Evolutionary conservation across 2,113 vertebrate species (phyloP).

Genomic region (Gavialis gangeticus): DNA sequence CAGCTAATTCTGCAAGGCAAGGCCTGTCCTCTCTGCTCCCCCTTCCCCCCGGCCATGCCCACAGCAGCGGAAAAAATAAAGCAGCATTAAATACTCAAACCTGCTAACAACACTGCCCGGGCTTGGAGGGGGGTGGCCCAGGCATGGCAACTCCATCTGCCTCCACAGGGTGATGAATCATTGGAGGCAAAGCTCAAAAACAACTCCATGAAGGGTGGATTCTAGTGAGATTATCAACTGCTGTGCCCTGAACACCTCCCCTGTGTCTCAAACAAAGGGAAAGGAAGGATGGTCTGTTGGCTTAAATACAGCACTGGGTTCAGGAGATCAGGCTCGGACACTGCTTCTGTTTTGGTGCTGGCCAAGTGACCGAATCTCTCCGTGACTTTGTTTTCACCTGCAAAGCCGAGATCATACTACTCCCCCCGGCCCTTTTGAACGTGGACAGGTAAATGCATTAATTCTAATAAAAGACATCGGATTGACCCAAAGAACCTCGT

Average conservation of each 20-base stretch:
- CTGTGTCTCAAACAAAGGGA: not conserved
- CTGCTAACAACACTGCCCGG: not conserved
- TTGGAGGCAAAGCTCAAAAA: not conserved
- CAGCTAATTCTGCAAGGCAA: not conserved
- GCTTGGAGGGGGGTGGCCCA: not conserved
- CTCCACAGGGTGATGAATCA: constrained; percentile 41
- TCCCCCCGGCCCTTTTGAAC: not conserved
- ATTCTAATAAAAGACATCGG: no score
- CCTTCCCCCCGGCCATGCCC: not conserved
- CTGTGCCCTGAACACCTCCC: not conserved
- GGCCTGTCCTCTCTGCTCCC: not conserved
- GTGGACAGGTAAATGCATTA: no score
- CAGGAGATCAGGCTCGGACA: not conserved
- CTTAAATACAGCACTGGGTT: not conserved
- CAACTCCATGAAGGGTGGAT: not conserved
- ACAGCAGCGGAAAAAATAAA: not conserved
- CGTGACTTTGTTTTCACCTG: accelerated
- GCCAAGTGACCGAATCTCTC: accelerated
- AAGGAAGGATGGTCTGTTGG: not conserved
- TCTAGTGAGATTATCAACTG: constrained; percentile 41
- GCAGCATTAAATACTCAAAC: not conserved
- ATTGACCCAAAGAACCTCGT: no score
- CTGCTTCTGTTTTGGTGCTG: not conserved
- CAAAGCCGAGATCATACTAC: not conserved
- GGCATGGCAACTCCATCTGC: not conserved